These are phyloP conservation scores for Rhinoptilus africanus DNA, from an alignment of 2,113 vertebrate genomes.

Conservation along the genomic window DNA sequence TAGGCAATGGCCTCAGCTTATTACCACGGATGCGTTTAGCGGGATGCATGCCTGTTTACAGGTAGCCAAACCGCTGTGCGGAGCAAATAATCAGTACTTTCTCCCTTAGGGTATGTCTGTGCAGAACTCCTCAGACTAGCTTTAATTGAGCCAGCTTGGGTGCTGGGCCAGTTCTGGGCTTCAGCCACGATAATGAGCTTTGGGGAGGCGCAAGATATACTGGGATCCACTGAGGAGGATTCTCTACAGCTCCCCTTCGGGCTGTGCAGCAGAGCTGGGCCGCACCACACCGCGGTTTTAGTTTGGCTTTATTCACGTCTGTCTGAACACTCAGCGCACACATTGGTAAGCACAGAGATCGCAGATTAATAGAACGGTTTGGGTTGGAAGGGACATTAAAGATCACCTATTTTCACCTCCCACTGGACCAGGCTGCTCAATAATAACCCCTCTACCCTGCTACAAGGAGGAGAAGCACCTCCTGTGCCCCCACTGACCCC, in stretches of 20 bases:
- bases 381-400: too few species aligned
- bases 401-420: too few species aligned
- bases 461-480: accelerated
- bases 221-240: not conserved
- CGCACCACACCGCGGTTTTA: not conserved
- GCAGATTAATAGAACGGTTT: not conserved
- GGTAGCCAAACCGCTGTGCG: not conserved
- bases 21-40: not conserved
- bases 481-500: not conserved
- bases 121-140: not conserved
- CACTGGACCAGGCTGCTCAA: too few species aligned
- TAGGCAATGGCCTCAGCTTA: not conserved
- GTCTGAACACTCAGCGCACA: not conserved
- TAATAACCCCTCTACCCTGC: not conserved
- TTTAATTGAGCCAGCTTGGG: not conserved
- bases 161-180: not conserved
- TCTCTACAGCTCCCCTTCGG: accelerated
- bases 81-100: not conserved
- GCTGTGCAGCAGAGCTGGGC: not conserved
- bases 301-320: not conserved
- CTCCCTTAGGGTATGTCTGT: not conserved
- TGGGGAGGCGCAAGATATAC: accelerated
- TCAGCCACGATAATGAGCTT: not conserved
- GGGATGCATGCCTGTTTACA: not conserved
- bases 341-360: not conserved